Evolutionary conservation across 30 jellyfish, hydroid and myxozoan genomes (phyloP).

Genomic region (Turritopsis dohrnii): DNA sequence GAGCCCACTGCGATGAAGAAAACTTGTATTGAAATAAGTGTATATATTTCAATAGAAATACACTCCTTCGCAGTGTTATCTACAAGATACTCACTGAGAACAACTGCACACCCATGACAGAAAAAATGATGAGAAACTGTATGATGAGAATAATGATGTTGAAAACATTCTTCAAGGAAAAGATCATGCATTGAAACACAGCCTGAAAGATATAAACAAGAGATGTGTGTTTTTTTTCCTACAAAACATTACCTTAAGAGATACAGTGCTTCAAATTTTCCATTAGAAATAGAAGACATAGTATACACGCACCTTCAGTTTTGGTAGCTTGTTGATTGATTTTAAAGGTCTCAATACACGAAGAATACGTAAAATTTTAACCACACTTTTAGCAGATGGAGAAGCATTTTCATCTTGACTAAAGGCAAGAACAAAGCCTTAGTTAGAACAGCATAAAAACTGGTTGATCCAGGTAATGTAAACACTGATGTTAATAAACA

Average conservation of each 20-base stretch:
- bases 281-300: not conserved
- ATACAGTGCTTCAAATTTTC: too few species aligned
- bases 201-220: slow-evolving; percentile 46
- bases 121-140: slow-evolving; percentile 49
- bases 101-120: slow-evolving; percentile 68
- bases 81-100: slow-evolving; percentile 15
- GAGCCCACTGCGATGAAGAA: too few species aligned
- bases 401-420: slow-evolving; percentile 18
- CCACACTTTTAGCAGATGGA: not conserved
- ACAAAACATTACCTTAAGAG: not conserved
- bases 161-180: slow-evolving; percentile 52
- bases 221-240: not conserved
- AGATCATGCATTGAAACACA: slow-evolving; percentile 56
- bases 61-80: not conserved
- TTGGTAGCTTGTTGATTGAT: slow-evolving; percentile 10
- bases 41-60: too few species aligned
- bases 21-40: too few species aligned
- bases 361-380: slow-evolving; percentile 23
- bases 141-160: slow-evolving; percentile 38
- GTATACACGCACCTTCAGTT: not conserved
- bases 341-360: slow-evolving; percentile 28
- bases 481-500: too few species aligned
- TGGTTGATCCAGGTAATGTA: too few species aligned
- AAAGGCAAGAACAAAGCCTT: not conserved
- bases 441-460: not conserved